Percentiles rank a stretch among this genome's conserved stretches.
These are phyloP conservation scores for Scaptodrosophila latifasciaeformis DNA, from an alignment of 2,888 invertebrate species.

Conservation along the genomic window DNA sequence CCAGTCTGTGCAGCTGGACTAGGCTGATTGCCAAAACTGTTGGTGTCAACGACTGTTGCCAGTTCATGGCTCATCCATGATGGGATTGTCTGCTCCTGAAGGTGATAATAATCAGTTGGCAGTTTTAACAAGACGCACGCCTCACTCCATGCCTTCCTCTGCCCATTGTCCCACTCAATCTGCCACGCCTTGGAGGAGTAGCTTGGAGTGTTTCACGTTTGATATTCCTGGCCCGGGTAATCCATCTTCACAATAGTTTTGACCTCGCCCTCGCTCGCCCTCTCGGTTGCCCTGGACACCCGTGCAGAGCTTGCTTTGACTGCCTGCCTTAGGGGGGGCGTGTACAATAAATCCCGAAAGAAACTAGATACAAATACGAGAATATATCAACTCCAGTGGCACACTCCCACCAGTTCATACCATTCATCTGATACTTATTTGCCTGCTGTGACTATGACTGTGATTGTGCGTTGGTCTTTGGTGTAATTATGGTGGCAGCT, in stretches of 20 bases:
- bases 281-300: background rate
- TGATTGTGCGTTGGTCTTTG: slow-evolving; percentile 40
- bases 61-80: background rate
- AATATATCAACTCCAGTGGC: too few relatives aligned
- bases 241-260: slow-evolving; percentile 62
- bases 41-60: slow-evolving; percentile 57
- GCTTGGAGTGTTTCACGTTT: too few relatives aligned
- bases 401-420: too few relatives aligned
- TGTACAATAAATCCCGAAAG: slow-evolving; percentile 45
- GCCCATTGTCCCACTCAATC: too few relatives aligned
- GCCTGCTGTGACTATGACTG: slow-evolving; percentile 44
- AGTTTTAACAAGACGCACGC: slow-evolving; percentile 57
- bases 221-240: slow-evolving; percentile 47
- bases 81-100: slow-evolving; percentile 17
- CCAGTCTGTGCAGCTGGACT: slow-evolving; percentile 1
- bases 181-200: too few relatives aligned
- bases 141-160: too few relatives aligned
- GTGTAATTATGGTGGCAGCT: slow-evolving; percentile 59
- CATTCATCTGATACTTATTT: too few relatives aligned
- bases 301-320: too few relatives aligned
- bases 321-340: too few relatives aligned
- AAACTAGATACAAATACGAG: too few relatives aligned
- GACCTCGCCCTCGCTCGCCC: slow-evolving; percentile 16
- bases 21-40: background rate
- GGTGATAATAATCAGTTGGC: slow-evolving; percentile 66